Conservation (phyloP, 2,113 vertebrate genomes). For the Rhizomys pruinosus region DNA sequence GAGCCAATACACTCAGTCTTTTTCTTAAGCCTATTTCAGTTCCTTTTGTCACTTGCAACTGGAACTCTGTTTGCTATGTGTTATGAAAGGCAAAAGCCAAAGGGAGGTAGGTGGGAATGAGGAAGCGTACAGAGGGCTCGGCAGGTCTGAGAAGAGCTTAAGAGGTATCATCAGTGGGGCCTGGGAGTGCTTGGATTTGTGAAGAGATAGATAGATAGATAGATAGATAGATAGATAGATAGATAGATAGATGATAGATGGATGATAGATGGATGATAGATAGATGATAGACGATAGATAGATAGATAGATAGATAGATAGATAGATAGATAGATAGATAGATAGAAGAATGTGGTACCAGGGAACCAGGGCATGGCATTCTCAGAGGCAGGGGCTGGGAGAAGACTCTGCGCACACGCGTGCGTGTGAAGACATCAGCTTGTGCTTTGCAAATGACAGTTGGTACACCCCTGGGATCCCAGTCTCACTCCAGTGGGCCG, state of each 20-base stretch:
- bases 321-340: no score
- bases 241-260: no score
- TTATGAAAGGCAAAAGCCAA: neutral
- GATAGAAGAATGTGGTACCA: neutral
- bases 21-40: neutral
- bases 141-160: neutral
- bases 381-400: neutral
- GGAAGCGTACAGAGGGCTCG: slow-evolving; percentile 1
- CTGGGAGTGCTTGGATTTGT: neutral
- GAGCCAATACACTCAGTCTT: neutral
- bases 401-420: no score
- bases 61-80: neutral
- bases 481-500: neutral
- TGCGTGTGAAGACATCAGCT: neutral
- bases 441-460: neutral
- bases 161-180: neutral
- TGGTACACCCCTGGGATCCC: neutral
- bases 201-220: no score
- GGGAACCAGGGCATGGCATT: neutral
- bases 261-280: no score
- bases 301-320: no score
- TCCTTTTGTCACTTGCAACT: neutral
- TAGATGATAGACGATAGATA: no score
- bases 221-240: no score
- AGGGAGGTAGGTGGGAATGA: neutral